Evolutionary conservation across 2,888 invertebrate species (phyloP).

Genomic region (Drosophila rubida): DNA sequence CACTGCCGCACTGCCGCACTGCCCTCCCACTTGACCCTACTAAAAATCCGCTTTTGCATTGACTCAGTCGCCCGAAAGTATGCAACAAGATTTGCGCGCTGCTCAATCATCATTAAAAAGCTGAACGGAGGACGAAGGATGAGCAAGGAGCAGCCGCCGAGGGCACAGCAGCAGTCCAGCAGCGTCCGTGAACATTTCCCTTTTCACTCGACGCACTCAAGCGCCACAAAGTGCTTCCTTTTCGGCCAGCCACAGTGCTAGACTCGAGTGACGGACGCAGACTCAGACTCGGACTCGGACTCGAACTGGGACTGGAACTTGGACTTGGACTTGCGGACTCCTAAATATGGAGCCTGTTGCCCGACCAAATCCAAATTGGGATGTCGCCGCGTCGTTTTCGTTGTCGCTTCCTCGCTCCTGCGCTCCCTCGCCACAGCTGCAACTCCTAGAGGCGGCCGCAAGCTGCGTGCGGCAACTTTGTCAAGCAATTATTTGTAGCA

Average conservation of each 20-base stretch:
- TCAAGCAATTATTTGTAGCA: slow-evolving; percentile 75
- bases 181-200: slow-evolving; percentile 56
- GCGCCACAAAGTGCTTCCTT: slow-evolving; percentile 76
- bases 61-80: slow-evolving; percentile 51
- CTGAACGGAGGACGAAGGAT: slow-evolving; percentile 9
- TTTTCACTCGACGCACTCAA: slow-evolving; percentile 64
- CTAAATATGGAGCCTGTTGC: slow-evolving; percentile 32
- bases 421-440: too few relatives aligned
- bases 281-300: not conserved
- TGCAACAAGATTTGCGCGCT: slow-evolving; percentile 69
- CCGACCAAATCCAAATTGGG: slow-evolving; percentile 61
- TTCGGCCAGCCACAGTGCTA: slow-evolving; percentile 32
- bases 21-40: not conserved
- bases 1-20: too few relatives aligned
- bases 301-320: not conserved
- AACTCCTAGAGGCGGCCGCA: slow-evolving; percentile 33
- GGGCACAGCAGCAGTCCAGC: slow-evolving; percentile 51
- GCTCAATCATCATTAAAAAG: slow-evolving; percentile 76
- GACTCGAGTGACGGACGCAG: not conserved
- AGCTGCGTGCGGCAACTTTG: slow-evolving; percentile 70
- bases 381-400: slow-evolving; percentile 64
- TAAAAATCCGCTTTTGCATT: slow-evolving; percentile 51
- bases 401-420: slow-evolving; percentile 53
- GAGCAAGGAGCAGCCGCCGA: too few relatives aligned
- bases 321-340: not conserved